A percentile compares a stretch with the other conserved stretches of the same genome.
Evolutionary conservation across 2,797 vertebrate genomes (phyloP).

Genomic region (Hemitrygon akajei): DNA sequence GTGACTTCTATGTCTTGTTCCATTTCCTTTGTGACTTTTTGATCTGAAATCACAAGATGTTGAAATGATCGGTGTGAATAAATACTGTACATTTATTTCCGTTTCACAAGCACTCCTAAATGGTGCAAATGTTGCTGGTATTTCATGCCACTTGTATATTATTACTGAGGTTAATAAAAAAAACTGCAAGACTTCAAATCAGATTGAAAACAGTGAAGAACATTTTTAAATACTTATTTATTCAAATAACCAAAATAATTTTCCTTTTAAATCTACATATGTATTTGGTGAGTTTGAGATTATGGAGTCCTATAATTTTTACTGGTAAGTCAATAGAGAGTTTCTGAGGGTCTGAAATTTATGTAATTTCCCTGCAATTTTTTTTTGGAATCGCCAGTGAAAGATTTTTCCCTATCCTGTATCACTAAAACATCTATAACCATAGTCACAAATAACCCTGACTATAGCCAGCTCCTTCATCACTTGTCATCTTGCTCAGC

Average conservation of each 20-base stretch:
- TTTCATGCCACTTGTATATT: background rate
- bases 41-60: background rate
- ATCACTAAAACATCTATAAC: background rate
- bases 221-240: background rate
- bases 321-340: too few species aligned
- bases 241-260: background rate
- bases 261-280: background rate
- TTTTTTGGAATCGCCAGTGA: background rate
- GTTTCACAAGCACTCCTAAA: background rate
- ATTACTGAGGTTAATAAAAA: background rate
- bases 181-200: background rate
- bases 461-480: background rate
- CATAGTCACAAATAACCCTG: background rate
- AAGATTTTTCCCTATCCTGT: background rate
- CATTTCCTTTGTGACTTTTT: slow-evolving; percentile 10
- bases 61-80: background rate
- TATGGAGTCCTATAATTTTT: background rate
- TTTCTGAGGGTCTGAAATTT: background rate
- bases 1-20: slow-evolving; percentile 12
- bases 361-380: background rate
- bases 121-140: background rate
- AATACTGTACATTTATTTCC: background rate
- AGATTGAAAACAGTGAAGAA: background rate
- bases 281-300: background rate
- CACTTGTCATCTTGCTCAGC: background rate